phyloP scores from a whole-genome alignment of 2,888 invertebrate genomes.

The Eubasilissa splendida region DNA sequence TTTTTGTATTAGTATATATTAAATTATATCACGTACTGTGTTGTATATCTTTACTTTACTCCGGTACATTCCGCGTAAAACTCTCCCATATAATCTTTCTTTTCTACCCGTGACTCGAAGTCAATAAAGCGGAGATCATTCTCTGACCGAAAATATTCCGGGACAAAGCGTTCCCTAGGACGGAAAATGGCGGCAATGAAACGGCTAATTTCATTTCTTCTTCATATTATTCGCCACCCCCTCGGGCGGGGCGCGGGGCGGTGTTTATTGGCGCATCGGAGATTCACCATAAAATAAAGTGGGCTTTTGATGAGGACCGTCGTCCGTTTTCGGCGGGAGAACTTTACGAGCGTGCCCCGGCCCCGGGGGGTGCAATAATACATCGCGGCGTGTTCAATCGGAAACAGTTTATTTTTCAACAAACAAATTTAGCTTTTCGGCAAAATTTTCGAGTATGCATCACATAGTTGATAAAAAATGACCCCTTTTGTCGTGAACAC shows the following conservation, averaged over 20 bases:
- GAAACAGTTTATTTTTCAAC: not conserved
- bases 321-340: conserved; percentile 21
- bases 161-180: not conserved
- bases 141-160: not conserved
- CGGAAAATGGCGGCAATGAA: conserved; percentile 26
- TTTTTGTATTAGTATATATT: too few species aligned
- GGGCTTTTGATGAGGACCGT: conserved; percentile 25
- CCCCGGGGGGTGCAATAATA: conserved; percentile 13
- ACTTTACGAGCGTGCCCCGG: conserved; percentile 15
- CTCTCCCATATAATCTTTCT: not conserved
- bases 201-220: conserved; percentile 27
- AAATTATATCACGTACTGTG: too few species aligned
- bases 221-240: conserved; percentile 8
- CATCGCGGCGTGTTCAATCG: not conserved
- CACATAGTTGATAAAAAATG: too few species aligned
- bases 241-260: not conserved
- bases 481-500: too few species aligned
- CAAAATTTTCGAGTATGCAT: too few species aligned
- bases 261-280: conserved; percentile 30
- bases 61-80: not conserved
- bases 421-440: too few species aligned
- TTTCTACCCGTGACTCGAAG: not conserved
- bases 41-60: too few species aligned
- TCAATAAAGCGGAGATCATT: not conserved
- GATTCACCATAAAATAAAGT: conserved; percentile 29